Base-by-base conservation (phyloP, 2,113 vertebrate species). In the Fukomys damarensis region DNA sequence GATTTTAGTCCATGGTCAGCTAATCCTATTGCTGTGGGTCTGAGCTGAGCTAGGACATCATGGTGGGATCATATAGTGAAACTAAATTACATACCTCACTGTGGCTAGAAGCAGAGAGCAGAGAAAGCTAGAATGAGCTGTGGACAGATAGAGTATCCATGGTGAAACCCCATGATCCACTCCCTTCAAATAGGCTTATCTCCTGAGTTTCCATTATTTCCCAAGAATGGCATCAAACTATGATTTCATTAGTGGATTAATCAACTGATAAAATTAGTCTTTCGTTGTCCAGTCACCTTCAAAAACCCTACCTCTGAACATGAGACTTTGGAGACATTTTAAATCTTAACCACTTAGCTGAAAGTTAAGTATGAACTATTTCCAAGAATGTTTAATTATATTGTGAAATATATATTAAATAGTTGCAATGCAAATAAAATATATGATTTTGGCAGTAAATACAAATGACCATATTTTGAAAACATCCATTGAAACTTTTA, bases 381-480 rank as follows among this genome's bases (percentile, higher is more conserved):
- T 96, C 86, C 24, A 91, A 88, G 43, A 61, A 61, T 85, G 12
- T 61, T 92, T 85, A 91, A 52, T 49, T 93, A 54, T 66, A 84
- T 7, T 96, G 8, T 46, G 74, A 90, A 93, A 61, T 86, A 6
- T 35, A 91, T 92, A 56, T 86, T 80, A 89, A 88, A 77, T 95
- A 70, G 4, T 70, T 87, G 7, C 54, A 5, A 83, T 65, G 49
- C 88, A 83, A 70, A 24, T 46, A 46, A 46, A 46, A 28, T 16
- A 28, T 46, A 46, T 41, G 14, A 43, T 76, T 76, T 76, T 28
- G 46, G 7, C 89, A 74, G 9, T 81, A 86, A 90, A 82, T 43
- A 84, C 28, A 35, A 82, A 86, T 52, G 91, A 11, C 5, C 26
- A 58, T 72, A 86, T 95, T 94, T 95, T 95, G 38, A 86, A 97